Percentiles rank a stretch among this genome's conserved stretches.
These are phyloP conservation scores for Tenthredo scrophulariae DNA, from an alignment of 2,888 invertebrate species.

Conservation along the genomic window DNA sequence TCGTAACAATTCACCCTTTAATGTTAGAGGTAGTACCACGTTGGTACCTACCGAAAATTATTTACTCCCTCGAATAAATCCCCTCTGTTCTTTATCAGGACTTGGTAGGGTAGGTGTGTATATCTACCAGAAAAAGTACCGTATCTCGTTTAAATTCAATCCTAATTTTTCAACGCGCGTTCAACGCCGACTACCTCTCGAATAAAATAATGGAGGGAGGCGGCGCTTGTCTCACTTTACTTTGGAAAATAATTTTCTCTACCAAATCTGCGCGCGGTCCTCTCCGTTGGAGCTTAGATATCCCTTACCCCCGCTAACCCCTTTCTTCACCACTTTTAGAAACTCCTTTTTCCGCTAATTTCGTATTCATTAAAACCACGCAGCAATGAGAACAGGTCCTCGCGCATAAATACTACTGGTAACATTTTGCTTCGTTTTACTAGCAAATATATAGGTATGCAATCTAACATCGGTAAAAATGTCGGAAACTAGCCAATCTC, in stretches of 20 bases:
- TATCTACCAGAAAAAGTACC: slow-evolving; percentile 8
- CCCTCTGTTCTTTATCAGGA: neutral
- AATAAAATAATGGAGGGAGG: slow-evolving; percentile 1
- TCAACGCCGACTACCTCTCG: neutral
- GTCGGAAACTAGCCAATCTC: neutral
- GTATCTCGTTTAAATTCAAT: slow-evolving; percentile 35
- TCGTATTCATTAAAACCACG: slow-evolving; percentile 51
- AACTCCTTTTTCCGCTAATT: slow-evolving; percentile 37
- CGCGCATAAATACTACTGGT: slow-evolving; percentile 10
- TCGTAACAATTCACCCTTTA: slow-evolving; percentile 25
- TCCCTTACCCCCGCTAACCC: neutral
- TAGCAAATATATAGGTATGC: neutral
- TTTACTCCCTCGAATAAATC: slow-evolving; percentile 25
- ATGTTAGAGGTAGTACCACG: neutral
- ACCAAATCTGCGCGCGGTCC: neutral
- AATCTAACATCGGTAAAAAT: neutral
- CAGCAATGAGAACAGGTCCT: slow-evolving; percentile 22
- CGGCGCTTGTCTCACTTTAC: slow-evolving; percentile 1
- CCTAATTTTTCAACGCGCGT: slow-evolving; percentile 43
- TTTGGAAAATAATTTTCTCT: slow-evolving; percentile 31
- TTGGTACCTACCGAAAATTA: neutral
- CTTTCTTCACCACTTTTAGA: slow-evolving; percentile 13
- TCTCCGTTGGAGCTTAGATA: neutral
- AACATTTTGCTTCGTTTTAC: neutral
- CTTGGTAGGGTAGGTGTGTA: neutral